Evolutionary conservation across 2,888 invertebrate genomes (phyloP).

Genomic region (Ophion ellenae): DNA sequence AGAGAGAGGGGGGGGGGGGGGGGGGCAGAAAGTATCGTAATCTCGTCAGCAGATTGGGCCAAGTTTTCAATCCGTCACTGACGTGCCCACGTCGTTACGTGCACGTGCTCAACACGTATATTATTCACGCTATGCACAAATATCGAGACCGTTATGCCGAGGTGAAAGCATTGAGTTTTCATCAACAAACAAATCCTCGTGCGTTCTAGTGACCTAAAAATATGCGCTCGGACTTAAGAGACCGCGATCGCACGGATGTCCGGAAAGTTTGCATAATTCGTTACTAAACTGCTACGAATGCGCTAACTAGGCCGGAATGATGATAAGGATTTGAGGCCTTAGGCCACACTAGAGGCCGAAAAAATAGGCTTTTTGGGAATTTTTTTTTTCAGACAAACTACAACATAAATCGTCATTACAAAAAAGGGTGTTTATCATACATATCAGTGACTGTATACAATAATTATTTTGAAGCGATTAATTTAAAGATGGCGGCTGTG

Average conservation of each 20-base stretch:
- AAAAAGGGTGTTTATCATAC: too few relatives aligned
- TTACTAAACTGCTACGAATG: not conserved
- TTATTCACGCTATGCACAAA: constrained; percentile 1
- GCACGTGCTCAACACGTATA: not conserved
- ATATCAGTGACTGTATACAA: too few relatives aligned
- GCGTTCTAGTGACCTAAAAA: constrained; percentile 66
- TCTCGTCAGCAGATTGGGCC: not conserved
- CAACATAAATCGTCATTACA: too few relatives aligned
- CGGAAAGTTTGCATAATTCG: constrained; percentile 33
- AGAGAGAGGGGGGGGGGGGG: too few relatives aligned
- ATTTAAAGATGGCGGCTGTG: too few relatives aligned
- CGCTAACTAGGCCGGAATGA: constrained; percentile 33
- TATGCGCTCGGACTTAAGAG: constrained; percentile 7
- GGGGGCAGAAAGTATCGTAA: constrained; percentile 1
- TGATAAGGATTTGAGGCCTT: not conserved
- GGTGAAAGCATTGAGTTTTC: constrained; percentile 61
- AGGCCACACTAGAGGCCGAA: too few relatives aligned
- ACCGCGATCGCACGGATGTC: not conserved
- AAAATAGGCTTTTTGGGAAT: too few relatives aligned
- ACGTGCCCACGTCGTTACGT: not conserved
- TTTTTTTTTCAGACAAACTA: too few relatives aligned
- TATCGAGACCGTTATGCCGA: constrained; percentile 56
- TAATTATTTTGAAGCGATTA: too few relatives aligned
- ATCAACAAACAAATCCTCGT: constrained; percentile 61
- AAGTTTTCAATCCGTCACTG: constrained; percentile 28